Evolutionary conservation across 23 tunicate genomes (phyloP), one percentile per base, ranked within the genome.

Genomic region (Styela clava): DNA sequence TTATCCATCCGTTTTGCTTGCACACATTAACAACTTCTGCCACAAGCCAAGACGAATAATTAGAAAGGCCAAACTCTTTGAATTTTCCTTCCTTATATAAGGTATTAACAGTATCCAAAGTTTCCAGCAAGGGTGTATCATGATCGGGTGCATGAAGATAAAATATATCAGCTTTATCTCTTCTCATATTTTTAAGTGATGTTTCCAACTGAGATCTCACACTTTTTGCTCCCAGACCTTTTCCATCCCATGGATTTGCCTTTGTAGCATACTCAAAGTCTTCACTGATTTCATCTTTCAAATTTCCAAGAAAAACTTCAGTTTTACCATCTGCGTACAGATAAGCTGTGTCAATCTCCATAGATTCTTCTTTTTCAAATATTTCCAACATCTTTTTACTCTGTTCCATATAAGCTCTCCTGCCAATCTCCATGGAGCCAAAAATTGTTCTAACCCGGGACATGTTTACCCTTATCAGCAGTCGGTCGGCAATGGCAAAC

Each of bases 61-160:
- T 95, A 1, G 99, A 95, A 2, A 95, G 79, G 21, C 99, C 99
- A 62, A 95, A 78, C 68, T 83, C 88, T 51, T 85, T 24, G 65
- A 95, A 95, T 63, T 95, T 95, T 32, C 95, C 95, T 62, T 95
- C 78, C 1, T 94, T 36, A 33, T 85, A 69, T 33, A 94, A 24
- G 0, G 85, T 74, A 64, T 94, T 82, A 3, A 95, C 85, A 51
- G 74, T 91, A 36, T 78, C 70, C 12, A 89, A 68, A 27, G 95
- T 95, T 67, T 95, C 95, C 32, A 44, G 51, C 65, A 95, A 73
- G 31, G 99, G 91, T 26, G 95, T 86, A 33, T 86, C 63, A 63
- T 86, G 91, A 78, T 95, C 99, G 26, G 95, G 99, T 26, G 95
- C 91, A 83, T 95, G 99, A 16, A 95, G 85, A 65, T 95, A 95